These are phyloP conservation scores for Hydrolagus colliei DNA, from an alignment of 2,797 vertebrate species.

Conservation along the genomic window DNA sequence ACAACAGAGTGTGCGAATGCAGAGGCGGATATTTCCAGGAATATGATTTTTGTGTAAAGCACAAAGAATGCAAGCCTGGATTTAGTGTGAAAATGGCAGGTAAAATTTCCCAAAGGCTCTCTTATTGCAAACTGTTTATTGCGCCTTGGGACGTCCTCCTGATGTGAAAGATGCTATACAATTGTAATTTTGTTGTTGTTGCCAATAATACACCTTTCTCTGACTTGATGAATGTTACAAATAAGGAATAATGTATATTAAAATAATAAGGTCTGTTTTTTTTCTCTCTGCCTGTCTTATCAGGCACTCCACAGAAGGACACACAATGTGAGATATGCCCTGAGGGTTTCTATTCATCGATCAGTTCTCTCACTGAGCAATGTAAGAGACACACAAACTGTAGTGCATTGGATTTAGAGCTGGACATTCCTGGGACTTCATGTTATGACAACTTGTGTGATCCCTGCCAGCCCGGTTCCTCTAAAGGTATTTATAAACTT, in stretches of 20 bases:
- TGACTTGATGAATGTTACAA: neutral
- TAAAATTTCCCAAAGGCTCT: constrained; percentile 30
- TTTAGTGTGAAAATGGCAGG: constrained; percentile 46
- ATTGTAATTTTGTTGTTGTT: too few species aligned
- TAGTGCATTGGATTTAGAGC: neutral
- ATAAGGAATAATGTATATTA: neutral
- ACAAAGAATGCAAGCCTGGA: constrained; percentile 46
- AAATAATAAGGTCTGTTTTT: neutral
- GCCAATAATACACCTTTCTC: neutral
- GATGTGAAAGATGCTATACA: too few species aligned
- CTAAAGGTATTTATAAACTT: constrained; percentile 40
- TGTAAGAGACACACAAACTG: constrained; percentile 52
- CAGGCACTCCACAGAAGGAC: constrained; percentile 49
- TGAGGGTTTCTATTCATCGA: constrained; percentile 48
- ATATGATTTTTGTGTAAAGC: constrained; percentile 46
- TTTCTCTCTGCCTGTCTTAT: neutral
- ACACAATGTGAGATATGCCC: constrained; percentile 52
- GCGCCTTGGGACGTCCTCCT: too few species aligned
- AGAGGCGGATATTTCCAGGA: constrained; percentile 46
- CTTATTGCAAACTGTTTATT: neutral
- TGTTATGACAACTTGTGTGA: constrained; percentile 49
- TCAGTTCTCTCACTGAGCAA: constrained; percentile 39
- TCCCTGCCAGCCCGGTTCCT: constrained; percentile 44
- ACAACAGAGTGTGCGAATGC: constrained; percentile 57
- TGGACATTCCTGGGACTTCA: constrained; percentile 39